Base-by-base conservation (phyloP, 2,113 vertebrate species). In the Sardina pilchardus region DNA sequence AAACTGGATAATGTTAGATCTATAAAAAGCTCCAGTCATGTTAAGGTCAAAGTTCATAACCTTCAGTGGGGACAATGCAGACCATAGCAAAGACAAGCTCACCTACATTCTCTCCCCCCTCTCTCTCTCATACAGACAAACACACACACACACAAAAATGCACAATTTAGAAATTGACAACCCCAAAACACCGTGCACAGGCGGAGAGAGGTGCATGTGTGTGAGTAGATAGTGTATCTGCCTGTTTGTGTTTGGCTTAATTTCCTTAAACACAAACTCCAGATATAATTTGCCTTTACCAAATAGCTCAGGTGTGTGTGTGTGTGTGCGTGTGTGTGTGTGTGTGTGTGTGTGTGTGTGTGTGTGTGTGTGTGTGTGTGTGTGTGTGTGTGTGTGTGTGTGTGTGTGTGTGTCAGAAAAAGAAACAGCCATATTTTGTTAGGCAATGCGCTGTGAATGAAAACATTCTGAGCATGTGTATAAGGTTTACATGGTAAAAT, bases 331-430 rank as follows among this genome's bases (percentile, higher is more conserved):
- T 44, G 24, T 21, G 42, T 84, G 63, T 75, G 63, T 44, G 24
- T 21, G 42, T 84, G 63, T 75, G 63, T 44, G 24, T 21, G 42
- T 84, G 63, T 75, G 63, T 44, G 24, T 21, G 42, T 84, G 63
- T 75, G 63, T 44, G 24, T 21, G 90, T 89, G 92, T 91, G 91
- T 82, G 89, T 90, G 90, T 89, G 92, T 91, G 91, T 82, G 89
- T 90, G n/a, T n/a, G n/a, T n/a, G n/a, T n/a, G 93, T 90, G 86
- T 78, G 90, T 44, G 56, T 71, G 24, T 84, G 39, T 26, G n/a
- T 34, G 83, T 84, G 59, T 75, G 63, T 75, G 63, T 44, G 24
- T 21, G 42, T 84, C 78, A 88, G 67, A 89, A 63, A 85, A 90
- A 81, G 83, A 90, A 88, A 87, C 83, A 87, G 88, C 59, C 63